Base-by-base conservation (phyloP, 1,140 invertebrate species). In the Ostrea denselamellosa region DNA sequence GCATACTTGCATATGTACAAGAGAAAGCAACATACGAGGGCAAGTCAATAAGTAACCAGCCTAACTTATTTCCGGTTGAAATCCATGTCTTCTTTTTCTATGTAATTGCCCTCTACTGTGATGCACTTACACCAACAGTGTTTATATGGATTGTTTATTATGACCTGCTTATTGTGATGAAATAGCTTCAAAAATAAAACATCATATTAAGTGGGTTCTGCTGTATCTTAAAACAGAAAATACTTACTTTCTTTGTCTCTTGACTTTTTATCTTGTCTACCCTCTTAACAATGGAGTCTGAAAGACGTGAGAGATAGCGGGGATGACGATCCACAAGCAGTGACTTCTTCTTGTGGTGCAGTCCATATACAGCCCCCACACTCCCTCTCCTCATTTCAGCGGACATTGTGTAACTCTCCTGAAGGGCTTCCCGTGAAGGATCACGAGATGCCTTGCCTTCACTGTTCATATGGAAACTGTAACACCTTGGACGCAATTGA, bases 381-480 rank as follows among this genome's bases (percentile, higher is more conserved):
- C 93, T 94, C 10, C 93, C 91, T 52, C 93, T 85, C 17, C 93
- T 85, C 92, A 93, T 92, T n/a, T 93, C 93, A 9, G 93, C 19
- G 5, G 83, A 58, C 83, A 85, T 62, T 52, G 89, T 86, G n/a
- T 82, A 68, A 51, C 28, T 68, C 53, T 81, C 54, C 68, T 87
- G 83, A 52, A 89, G 86, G 56, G 88, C 87, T 19, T 89, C 88
- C 19, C 87, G 87, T 51, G 85, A 77, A 14, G 90, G 85, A 22
- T 89, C 88, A 7, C 91, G 85, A 19, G 93, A 90, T 25, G 92
- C 92, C 25, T 90, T 83, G 5, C 92, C 93, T 62, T 93, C 93
- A 87, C 92, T 93, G 86, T 93, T 93, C 86, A 93, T 88, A 87
- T 94, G 93, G 87, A 93, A 93, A 89, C 93, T 93, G 85, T 93